Evolutionary conservation across 2,113 vertebrate species (phyloP), one percentile per base, ranked within the genome.

Genomic region (Caretta caretta): DNA sequence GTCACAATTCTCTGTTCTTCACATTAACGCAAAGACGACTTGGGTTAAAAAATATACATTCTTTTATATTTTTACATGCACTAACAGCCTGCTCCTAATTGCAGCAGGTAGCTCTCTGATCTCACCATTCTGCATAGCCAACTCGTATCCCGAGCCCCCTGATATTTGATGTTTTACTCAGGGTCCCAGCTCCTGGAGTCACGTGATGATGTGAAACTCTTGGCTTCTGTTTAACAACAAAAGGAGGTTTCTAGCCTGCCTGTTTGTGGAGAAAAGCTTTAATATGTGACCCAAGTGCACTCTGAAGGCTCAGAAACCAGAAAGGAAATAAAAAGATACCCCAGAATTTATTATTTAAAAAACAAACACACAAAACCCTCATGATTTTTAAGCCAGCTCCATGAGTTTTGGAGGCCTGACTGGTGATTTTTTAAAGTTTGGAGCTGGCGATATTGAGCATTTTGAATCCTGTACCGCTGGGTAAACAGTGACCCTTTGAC

Each of bases 191-290:
- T 46, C 22, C 42, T 27, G 75, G 85, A 80, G 49, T 49, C 79
- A 53, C 16, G 25, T n/a, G 46, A 84, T 79, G 22, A 13, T 46
- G 79, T 42, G 59, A 92, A 59, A 81, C 83, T 93, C 87, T 90
- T 83, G 90, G 87, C 80, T 88, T 95, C 90, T 87, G 49, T 81
- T 81, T 72, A 59, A 90, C 90, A 92, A 86, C 12, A 59, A 16
- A 88, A 90, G 84, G 80, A 62, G 86, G 82, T 86, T 85, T 83
- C 42, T 56, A 83, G 84, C 42, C 78, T 2, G 0, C 42, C 25
- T 83, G 78, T 48, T 88, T 51, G 69, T 57, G 87, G 84, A 88
- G n/a, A 96, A 93, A 65, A 35, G 42, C 35, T 85, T 53, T 14
- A 24, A 11, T 46, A 38, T 42, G 27, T 75, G n/a, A n/a, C 65